Conservation (phyloP, 2,113 vertebrate genomes). For the Balaeniceps rex region DNA sequence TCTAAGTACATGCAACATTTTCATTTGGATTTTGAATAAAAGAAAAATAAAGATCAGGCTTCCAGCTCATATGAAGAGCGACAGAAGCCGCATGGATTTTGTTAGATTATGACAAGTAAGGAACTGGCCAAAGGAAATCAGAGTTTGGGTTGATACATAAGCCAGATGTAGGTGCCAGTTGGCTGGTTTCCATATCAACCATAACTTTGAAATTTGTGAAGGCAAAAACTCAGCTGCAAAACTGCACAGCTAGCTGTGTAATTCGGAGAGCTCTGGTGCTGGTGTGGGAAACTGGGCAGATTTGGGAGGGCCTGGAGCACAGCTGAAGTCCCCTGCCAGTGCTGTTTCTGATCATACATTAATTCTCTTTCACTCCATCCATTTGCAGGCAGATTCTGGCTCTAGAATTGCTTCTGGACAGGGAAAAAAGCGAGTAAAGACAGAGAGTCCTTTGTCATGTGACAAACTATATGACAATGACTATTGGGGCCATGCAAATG, state of each 20-base stretch:
- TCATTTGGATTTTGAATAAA: not conserved
- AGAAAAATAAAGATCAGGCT: not conserved
- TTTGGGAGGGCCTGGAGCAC: not conserved
- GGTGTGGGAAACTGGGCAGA: not conserved
- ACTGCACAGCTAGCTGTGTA: not conserved
- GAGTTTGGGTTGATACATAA: not conserved
- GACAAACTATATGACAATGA: not conserved
- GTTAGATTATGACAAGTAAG: not conserved
- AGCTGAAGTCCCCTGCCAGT: not conserved
- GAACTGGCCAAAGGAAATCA: not conserved
- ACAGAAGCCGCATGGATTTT: not conserved
- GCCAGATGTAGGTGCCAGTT: not conserved
- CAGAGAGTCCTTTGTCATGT: not conserved
- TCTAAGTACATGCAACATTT: not conserved
- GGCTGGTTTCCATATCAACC: not conserved
- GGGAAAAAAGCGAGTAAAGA: not conserved
- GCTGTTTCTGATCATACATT: not conserved
- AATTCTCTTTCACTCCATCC: not conserved
- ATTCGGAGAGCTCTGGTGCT: not conserved
- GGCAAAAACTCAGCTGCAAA: not conserved
- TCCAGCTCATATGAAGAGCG: not conserved
- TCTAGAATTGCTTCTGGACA: not conserved
- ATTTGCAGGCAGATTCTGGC: not conserved
- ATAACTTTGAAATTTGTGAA: not conserved
- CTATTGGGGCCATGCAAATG: not conserved